A percentile compares a stretch with the other conserved stretches of the same genome.
Evolutionary conservation across 2,888 invertebrate species (phyloP).

Genomic region (Elegia similella): DNA sequence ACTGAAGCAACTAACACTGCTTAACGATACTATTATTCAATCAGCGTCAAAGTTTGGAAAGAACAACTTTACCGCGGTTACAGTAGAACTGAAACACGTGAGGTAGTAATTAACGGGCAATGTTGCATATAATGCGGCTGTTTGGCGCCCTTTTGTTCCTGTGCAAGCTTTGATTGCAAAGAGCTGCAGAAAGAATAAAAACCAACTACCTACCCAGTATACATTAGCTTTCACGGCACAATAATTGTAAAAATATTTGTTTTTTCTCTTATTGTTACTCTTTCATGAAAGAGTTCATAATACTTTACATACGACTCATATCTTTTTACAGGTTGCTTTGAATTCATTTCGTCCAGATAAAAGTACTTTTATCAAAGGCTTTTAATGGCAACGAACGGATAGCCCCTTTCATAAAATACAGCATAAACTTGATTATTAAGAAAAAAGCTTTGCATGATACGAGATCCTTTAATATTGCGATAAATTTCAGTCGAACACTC

Average conservation of each 20-base stretch:
- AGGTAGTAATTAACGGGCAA: slow-evolving; percentile 42
- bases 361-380: no score
- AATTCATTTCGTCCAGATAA: no score
- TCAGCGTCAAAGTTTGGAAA: slow-evolving; percentile 40
- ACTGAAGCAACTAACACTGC: no score
- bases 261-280: not conserved
- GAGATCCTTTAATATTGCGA: no score
- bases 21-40: slow-evolving; percentile 26
- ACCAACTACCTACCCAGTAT: not conserved
- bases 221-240: not conserved
- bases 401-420: no score
- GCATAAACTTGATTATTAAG: no score
- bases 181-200: slow-evolving; percentile 7
- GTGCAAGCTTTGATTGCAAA: slow-evolving; percentile 6
- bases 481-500: no score
- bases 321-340: no score
- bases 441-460: no score
- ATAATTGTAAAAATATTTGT: not conserved
- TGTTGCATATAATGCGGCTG: slow-evolving; percentile 31
- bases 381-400: no score
- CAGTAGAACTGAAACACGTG: slow-evolving; percentile 49
- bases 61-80: slow-evolving; percentile 40
- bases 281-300: not conserved
- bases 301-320: not conserved
- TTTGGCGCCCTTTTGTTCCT: slow-evolving; percentile 21